These are phyloP conservation scores for Notodonta ziczac DNA, from an alignment of 2,888 invertebrate species.

Conservation along the genomic window DNA sequence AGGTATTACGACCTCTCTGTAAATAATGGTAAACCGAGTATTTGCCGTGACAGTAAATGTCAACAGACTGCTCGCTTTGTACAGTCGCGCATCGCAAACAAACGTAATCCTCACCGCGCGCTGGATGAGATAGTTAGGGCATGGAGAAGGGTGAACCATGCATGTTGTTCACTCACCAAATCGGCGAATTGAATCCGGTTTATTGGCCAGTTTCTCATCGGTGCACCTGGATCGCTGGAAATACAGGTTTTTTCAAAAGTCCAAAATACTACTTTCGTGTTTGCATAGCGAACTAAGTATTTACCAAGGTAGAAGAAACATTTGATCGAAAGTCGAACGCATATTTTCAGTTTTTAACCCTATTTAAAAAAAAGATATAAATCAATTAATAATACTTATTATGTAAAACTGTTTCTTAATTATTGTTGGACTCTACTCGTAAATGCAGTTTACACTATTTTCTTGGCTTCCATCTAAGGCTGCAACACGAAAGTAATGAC, in stretches of 20 bases:
- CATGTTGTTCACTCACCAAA: constrained; percentile 37
- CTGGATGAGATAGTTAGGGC: constrained; percentile 45
- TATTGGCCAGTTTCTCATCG: constrained; percentile 48
- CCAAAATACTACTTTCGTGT: too few species aligned
- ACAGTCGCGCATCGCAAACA: constrained; percentile 73
- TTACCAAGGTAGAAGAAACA: too few species aligned
- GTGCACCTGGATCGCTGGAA: constrained; percentile 34
- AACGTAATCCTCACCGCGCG: constrained; percentile 59
- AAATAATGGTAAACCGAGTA: constrained; percentile 79
- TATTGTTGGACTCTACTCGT: too few species aligned
- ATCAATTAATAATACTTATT: too few species aligned
- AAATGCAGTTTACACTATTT: too few species aligned
- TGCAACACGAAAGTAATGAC: too few species aligned
- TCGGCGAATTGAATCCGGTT: constrained; percentile 48
- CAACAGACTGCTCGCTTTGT: constrained; percentile 79
- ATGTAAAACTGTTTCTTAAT: too few species aligned
- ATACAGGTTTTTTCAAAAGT: constrained; percentile 9
- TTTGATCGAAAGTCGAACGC: too few species aligned
- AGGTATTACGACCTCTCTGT: constrained; percentile 68
- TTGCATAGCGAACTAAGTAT: too few species aligned
- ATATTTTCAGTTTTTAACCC: too few species aligned
- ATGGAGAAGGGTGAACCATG: constrained; percentile 25
- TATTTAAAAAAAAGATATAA: too few species aligned
- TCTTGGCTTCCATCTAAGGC: too few species aligned
- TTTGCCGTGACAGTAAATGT: constrained; percentile 76